Conservation (phyloP, 2,888 invertebrate species). For the Cremastobaeus sp. region DNA sequence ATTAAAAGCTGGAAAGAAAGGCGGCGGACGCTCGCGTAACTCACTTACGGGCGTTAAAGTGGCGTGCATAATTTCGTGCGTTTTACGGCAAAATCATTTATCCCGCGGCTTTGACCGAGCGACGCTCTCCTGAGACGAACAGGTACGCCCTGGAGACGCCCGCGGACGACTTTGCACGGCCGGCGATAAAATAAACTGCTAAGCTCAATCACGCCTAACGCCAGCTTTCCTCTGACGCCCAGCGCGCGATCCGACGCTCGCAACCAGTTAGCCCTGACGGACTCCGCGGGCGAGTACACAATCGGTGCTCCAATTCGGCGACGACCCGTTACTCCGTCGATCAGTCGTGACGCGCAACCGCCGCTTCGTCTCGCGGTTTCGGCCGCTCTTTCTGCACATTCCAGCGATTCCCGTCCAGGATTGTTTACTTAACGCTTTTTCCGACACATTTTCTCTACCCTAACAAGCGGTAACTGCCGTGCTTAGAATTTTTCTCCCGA, state of each 20-base stretch:
- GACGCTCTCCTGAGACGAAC: slow-evolving; percentile 39
- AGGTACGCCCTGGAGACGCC: slow-evolving; percentile 45
- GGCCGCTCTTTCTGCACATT: slow-evolving; percentile 40
- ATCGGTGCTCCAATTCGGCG: slow-evolving; percentile 56
- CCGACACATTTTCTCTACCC: no score
- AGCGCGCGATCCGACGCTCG: slow-evolving; percentile 31
- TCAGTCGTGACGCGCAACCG: slow-evolving; percentile 52
- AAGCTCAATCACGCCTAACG: slow-evolving; percentile 57
- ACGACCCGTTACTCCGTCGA: slow-evolving; percentile 53
- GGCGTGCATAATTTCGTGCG: slow-evolving; percentile 43
- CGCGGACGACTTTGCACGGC: slow-evolving; percentile 46
- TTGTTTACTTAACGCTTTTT: no score
- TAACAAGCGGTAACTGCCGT: no score
- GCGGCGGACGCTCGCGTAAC: slow-evolving; percentile 32
- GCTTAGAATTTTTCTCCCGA: no score
- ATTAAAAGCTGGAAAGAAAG: no score
- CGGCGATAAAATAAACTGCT: slow-evolving; percentile 57
- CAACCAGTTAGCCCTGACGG: slow-evolving; percentile 34
- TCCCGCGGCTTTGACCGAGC: slow-evolving; percentile 22
- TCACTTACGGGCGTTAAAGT: slow-evolving; percentile 20
- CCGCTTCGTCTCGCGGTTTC: slow-evolving; percentile 19
- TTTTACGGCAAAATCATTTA: slow-evolving; percentile 56
- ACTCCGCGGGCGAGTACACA: slow-evolving; percentile 41
- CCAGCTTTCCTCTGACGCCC: slow-evolving; percentile 45
- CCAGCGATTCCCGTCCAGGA: no score